These are phyloP conservation scores for Rotaria socialis DNA, from an alignment of 2,888 invertebrate genomes.

Conservation along the genomic window DNA sequence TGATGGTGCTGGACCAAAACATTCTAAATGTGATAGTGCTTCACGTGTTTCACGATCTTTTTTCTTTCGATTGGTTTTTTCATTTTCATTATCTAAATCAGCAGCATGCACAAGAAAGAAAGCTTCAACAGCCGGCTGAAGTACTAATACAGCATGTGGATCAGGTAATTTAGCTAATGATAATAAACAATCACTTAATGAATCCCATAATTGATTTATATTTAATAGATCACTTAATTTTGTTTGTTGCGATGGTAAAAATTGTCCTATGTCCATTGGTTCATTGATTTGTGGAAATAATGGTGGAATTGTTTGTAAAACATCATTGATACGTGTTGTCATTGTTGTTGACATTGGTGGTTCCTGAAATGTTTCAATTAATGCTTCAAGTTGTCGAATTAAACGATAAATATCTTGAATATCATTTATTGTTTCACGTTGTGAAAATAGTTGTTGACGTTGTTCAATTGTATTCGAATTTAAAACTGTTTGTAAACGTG, in stretches of 20 bases:
- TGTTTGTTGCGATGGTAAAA: conserved; percentile 51
- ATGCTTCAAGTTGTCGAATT: not conserved
- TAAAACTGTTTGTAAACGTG: not conserved
- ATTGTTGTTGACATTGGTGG: not conserved
- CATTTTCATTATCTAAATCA: conserved; percentile 52
- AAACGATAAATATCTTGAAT: conserved; percentile 24
- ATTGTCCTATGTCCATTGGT: not conserved
- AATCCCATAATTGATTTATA: conserved; percentile 72
- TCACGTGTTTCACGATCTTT: conserved; percentile 42
- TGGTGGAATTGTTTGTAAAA: conserved; percentile 1
- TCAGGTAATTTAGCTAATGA: conserved; percentile 74
- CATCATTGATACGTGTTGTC: conserved; percentile 3
- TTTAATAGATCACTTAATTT: conserved; percentile 70
- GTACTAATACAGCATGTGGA: conserved; percentile 77
- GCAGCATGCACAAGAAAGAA: conserved; percentile 82
- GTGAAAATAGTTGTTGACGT: not conserved
- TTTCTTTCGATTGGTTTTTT: conserved; percentile 49
- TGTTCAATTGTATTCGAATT: conserved; percentile 10
- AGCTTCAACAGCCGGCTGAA: conserved; percentile 81
- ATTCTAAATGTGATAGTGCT: conserved; percentile 50
- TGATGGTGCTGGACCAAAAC: conserved; percentile 22
- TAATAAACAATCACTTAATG: conserved; percentile 72
- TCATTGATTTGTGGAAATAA: not conserved
- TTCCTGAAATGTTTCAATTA: conserved; percentile 14
- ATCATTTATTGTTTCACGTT: not conserved